These are phyloP conservation scores for Atta cephalotes DNA, from an alignment of 1,140 invertebrate genomes.

Conservation along the genomic window DNA sequence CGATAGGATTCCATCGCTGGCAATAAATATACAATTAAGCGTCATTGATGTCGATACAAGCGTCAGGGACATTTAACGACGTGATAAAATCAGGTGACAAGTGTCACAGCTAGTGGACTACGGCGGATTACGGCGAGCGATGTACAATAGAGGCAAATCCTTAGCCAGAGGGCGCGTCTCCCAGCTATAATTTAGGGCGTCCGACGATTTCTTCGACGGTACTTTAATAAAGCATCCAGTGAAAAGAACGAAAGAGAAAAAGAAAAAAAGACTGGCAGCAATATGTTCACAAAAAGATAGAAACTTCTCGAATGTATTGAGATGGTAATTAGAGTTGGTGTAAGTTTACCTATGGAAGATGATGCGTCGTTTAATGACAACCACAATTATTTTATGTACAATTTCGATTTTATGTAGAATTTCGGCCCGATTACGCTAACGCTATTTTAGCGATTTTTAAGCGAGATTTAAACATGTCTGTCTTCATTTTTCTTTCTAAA, in stretches of 20 bases:
- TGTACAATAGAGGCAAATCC: conserved; percentile 77
- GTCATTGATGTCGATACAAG: conserved; percentile 79
- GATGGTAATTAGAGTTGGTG: conserved; percentile 61
- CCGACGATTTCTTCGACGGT: conserved; percentile 68
- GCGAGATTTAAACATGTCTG: no score
- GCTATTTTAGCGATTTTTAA: no score
- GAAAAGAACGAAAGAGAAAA: conserved; percentile 7
- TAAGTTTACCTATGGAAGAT: not conserved
- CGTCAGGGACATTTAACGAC: conserved; percentile 80
- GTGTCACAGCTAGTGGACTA: conserved; percentile 78
- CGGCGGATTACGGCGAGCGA: conserved; percentile 55
- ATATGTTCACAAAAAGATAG: conserved; percentile 6
- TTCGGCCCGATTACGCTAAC: no score
- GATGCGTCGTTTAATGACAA: conserved; percentile 54
- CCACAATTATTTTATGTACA: conserved; percentile 46
- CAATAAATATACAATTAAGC: conserved; percentile 83
- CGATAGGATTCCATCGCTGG: conserved; percentile 76
- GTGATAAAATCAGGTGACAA: conserved; percentile 84
- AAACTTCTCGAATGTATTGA: conserved; percentile 38
- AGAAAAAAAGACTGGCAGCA: not conserved
- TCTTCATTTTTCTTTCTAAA: no score
- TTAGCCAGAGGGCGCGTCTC: conserved; percentile 77
- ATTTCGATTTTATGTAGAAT: not conserved
- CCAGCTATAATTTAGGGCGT: conserved; percentile 80
- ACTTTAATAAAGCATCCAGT: conserved; percentile 70